Evolutionary conservation across 2,888 invertebrate species (phyloP), one percentile per base, ranked within the genome.

Genomic region (Apamea anceps): DNA sequence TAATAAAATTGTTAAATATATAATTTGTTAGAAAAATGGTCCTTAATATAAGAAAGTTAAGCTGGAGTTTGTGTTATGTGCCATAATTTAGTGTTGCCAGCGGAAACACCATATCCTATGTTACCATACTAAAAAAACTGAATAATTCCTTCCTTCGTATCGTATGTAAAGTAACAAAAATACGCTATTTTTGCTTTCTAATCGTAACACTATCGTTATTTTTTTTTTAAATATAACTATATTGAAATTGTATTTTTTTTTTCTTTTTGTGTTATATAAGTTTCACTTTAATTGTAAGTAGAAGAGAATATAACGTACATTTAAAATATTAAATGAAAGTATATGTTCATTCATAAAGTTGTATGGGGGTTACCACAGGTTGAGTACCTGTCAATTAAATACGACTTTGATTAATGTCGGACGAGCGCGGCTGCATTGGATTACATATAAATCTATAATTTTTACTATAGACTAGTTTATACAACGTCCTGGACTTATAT

Each of bases 31-130:
- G 48, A 82, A 88, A 92, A 93, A 94, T 95, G 96, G 95, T 96
- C 96, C 96, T 96, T 96, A 96, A 95, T 96, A 95, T 96, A 96
- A 96, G 94, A 95, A 94, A 94, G 94, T 92, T 91, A 91, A 90
- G 94, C 90, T 93, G 93, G 91, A 92, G 92, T 92, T 94, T 93
- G 92, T 94, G 92, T 93, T 93, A 95, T 95, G 96, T 97, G 96
- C 96, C 96, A 97, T 97, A 96, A 93, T 92, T 92, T 86, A 93
- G 94, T 95, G 95, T 96, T 95, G 96, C 96, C 95, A 95, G 93
- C 96, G 95, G 95, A 95, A 94, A 95, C 96, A 96, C 96, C 95
- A 95, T 94, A 93, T 89, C 92, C 89, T 94, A 96, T 95, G 96
- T 97, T 96, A 97, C 96, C 96, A 96, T 95, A 93, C 91, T 88